Evolutionary conservation across 2,888 invertebrate genomes (phyloP).

Genomic region (Drosophila mettleri): DNA sequence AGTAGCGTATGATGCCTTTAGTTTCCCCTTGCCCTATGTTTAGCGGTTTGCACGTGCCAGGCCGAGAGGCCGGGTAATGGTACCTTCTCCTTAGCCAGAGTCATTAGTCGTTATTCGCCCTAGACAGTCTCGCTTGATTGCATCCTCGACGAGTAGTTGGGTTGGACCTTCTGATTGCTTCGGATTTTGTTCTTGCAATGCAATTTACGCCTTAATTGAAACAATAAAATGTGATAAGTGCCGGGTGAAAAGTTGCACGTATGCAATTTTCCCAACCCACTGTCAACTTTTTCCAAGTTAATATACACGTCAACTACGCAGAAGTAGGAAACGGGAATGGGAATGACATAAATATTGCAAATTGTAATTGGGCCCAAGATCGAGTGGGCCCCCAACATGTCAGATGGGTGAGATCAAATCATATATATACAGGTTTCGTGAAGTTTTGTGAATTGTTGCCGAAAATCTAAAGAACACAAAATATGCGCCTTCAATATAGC

Average conservation of each 20-base stretch:
- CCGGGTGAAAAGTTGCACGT: constrained; percentile 69
- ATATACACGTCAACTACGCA: not conserved
- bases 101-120: constrained; percentile 49
- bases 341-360: constrained; percentile 2
- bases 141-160: constrained; percentile 57
- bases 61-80: constrained; percentile 25
- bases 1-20: constrained; percentile 9
- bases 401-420: not conserved
- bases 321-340: constrained; percentile 4
- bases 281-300: constrained; percentile 14
- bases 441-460: no score
- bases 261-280: constrained; percentile 49
- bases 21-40: not conserved
- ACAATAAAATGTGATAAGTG: constrained; percentile 84
- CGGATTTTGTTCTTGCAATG: constrained; percentile 52
- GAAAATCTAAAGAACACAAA: no score
- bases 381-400: not conserved
- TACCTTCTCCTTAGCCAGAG: constrained; percentile 20
- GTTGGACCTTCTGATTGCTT: constrained; percentile 38
- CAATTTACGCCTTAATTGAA: constrained; percentile 82
- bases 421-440: no score
- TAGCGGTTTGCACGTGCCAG: constrained; percentile 51
- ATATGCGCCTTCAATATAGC: no score
- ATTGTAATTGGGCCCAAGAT: not conserved
- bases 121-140: constrained; percentile 66